These are phyloP conservation scores for Clivina fossor DNA, from an alignment of 2,888 invertebrate genomes.

Conservation along the genomic window DNA sequence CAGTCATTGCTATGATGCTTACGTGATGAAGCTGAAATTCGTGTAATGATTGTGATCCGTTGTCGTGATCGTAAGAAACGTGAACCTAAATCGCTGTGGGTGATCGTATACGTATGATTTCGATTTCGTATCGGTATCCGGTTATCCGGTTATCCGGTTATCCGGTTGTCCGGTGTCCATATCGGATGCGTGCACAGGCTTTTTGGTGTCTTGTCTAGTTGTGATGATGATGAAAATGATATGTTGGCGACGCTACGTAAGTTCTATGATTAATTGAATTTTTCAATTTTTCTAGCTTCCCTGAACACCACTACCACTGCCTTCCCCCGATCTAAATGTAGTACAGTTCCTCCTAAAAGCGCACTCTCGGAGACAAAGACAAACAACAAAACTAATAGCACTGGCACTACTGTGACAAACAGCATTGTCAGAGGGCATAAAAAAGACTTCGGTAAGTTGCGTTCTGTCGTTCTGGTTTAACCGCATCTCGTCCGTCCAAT, in stretches of 20 bases:
- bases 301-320: constrained; percentile 74
- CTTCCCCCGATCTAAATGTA: constrained; percentile 70
- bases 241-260: constrained; percentile 32
- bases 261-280: constrained; percentile 42
- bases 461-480: constrained; percentile 11
- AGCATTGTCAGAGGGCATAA: constrained; percentile 25
- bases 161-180: too few species aligned
- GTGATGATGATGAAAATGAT: too few species aligned
- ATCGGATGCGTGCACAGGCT: constrained; percentile 20
- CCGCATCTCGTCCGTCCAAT: too few species aligned
- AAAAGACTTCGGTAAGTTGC: constrained; percentile 24
- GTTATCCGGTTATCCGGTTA: too few species aligned
- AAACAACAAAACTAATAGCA: constrained; percentile 47
- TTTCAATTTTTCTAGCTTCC: constrained; percentile 66
- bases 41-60: too few species aligned
- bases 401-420: constrained; percentile 24
- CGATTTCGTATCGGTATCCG: too few species aligned
- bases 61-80: too few species aligned
- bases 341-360: constrained; percentile 59
- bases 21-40: too few species aligned
- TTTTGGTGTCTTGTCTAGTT: constrained; percentile 16
- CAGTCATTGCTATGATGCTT: too few species aligned
- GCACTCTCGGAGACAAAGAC: constrained; percentile 49
- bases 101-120: too few species aligned
- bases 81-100: too few species aligned